Conservation (phyloP, 2,888 invertebrate species). For the Villa cingulata region DNA sequence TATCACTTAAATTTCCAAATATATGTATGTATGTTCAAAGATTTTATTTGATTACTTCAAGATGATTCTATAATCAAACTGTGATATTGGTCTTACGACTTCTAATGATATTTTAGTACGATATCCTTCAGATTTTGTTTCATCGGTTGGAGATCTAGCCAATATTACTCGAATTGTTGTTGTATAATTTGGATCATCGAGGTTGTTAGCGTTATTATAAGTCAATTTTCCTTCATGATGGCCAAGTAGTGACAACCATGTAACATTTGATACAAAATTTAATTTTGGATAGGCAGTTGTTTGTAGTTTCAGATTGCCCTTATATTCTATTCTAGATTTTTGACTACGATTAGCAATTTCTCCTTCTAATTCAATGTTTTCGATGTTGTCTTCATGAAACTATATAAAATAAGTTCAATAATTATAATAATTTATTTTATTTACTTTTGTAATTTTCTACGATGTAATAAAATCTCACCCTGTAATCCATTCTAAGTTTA, state of each 20-base stretch:
- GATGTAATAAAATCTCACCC: slow-evolving; percentile 38
- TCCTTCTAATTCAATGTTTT: slow-evolving; percentile 37
- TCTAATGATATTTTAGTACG: slow-evolving; percentile 47
- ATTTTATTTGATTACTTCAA: slow-evolving; percentile 30
- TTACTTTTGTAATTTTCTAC: no score
- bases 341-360: slow-evolving; percentile 38
- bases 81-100: slow-evolving; percentile 49
- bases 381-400: slow-evolving; percentile 31
- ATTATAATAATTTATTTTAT: background rate
- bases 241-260: slow-evolving; percentile 54
- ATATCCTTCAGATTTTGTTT: slow-evolving; percentile 38
- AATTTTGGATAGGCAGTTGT: slow-evolving; percentile 64
- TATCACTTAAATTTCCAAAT: background rate
- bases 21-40: background rate
- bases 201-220: slow-evolving; percentile 50
- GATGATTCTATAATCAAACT: slow-evolving; percentile 49
- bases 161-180: slow-evolving; percentile 47
- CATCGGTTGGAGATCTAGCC: slow-evolving; percentile 46
- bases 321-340: slow-evolving; percentile 31
- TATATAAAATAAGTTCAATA: no score
- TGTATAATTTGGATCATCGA: slow-evolving; percentile 43
- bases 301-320: slow-evolving; percentile 52
- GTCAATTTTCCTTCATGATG: slow-evolving; percentile 60
- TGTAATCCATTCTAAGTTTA: slow-evolving; percentile 34
- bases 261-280: slow-evolving; percentile 49